These are phyloP conservation scores for Macaria notata DNA, from an alignment of 2,888 invertebrate species.

Conservation along the genomic window DNA sequence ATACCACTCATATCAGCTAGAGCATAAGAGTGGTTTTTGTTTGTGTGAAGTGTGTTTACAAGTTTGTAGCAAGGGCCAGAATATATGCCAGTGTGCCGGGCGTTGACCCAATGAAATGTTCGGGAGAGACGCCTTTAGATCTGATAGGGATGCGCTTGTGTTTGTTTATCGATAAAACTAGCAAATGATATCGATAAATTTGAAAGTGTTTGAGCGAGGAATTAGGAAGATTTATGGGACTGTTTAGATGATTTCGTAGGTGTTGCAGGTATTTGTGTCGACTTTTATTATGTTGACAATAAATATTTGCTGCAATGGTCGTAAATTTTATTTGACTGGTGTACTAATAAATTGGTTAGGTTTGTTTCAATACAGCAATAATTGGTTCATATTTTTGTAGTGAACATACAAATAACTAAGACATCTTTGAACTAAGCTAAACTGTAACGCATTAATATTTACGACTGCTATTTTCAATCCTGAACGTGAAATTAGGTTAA, in stretches of 20 bases:
- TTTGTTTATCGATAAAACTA: conserved; percentile 11
- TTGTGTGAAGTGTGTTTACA: conserved; percentile 5
- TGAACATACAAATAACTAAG: too few species aligned
- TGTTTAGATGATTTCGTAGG: conserved; percentile 4
- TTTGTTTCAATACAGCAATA: too few species aligned
- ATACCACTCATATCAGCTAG: neutral
- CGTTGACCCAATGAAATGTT: conserved; percentile 64
- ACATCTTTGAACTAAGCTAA: too few species aligned
- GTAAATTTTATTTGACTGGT: too few species aligned
- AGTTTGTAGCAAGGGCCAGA: conserved; percentile 33
- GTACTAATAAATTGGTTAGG: too few species aligned
- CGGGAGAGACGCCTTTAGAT: conserved; percentile 59
- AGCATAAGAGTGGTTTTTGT: conserved; percentile 30
- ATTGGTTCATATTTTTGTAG: too few species aligned
- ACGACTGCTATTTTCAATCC: too few species aligned
- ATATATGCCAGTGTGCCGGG: conserved; percentile 76
- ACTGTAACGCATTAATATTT: neutral
- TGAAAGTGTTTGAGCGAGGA: conserved; percentile 1
- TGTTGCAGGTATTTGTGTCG: neutral
- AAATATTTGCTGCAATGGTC: too few species aligned
- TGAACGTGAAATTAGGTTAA: neutral
- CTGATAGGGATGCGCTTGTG: conserved; percentile 38
- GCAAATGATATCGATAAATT: too few species aligned
- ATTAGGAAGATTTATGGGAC: conserved; percentile 2
- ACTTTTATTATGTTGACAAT: too few species aligned